phyloP scores from a whole-genome alignment of 2,888 invertebrate genomes.

The Carcina quercana region DNA sequence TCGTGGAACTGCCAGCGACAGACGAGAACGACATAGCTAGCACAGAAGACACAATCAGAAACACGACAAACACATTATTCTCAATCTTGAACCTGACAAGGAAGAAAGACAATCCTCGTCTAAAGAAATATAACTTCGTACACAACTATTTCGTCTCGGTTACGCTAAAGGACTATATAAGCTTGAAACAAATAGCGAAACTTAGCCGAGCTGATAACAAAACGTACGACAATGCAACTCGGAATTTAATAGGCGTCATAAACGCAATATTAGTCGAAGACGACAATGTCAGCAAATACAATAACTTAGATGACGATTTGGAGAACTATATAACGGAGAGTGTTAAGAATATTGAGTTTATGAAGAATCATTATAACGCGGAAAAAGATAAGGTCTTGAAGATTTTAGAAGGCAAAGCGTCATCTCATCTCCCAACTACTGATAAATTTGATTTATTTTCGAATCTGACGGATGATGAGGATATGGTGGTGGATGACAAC shows the following conservation, averaged over 20 bases:
- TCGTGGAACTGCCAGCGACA: slow-evolving; percentile 13
- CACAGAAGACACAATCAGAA: slow-evolving; percentile 19
- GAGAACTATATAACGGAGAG: too few relatives aligned
- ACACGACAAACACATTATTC: slow-evolving; percentile 19
- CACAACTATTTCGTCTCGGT: slow-evolving; percentile 9
- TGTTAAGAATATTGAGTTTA: too few relatives aligned
- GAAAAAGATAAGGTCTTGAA: too few relatives aligned
- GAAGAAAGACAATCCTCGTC: slow-evolving; percentile 7
- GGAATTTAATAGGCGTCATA: slow-evolving; percentile 2
- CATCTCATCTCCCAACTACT: too few relatives aligned
- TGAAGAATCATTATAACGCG: too few relatives aligned
- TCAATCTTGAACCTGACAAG: slow-evolving; percentile 1
- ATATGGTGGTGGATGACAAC: slow-evolving; percentile 20
- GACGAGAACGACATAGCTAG: slow-evolving; percentile 16
- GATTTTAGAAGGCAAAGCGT: too few relatives aligned
- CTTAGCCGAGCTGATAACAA: slow-evolving; percentile 7
- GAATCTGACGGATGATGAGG: slow-evolving; percentile 12
- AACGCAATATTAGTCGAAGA: slow-evolving; percentile 8
- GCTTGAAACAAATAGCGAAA: slow-evolving; percentile 8
- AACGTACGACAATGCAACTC: slow-evolving; percentile 23
- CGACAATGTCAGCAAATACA: slow-evolving; percentile 7
- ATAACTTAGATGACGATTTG: too few relatives aligned
- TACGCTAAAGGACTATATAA: slow-evolving; percentile 8
- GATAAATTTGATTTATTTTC: too few relatives aligned
- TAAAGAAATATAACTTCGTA: slow-evolving; percentile 2